Evolutionary conservation across 2,797 vertebrate genomes (phyloP).

Genomic region (Phoebastria nigripes): DNA sequence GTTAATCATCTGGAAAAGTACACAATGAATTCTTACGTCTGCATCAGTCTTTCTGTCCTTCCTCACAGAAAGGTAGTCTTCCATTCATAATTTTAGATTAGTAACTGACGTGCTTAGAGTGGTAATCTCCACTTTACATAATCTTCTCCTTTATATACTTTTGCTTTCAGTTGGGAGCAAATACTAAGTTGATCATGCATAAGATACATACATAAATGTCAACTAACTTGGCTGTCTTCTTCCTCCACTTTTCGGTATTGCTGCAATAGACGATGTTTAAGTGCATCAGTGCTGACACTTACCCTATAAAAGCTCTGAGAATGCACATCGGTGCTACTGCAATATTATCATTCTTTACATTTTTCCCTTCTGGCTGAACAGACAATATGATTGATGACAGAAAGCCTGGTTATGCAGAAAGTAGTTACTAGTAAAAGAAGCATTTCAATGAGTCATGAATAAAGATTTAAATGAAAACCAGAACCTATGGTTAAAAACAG

Average conservation of each 20-base stretch:
- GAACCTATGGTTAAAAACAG: not conserved
- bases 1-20: not conserved
- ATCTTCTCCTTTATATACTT: not conserved
- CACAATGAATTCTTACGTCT: not conserved
- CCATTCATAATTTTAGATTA: not conserved
- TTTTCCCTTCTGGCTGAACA: not conserved
- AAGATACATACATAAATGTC: not conserved
- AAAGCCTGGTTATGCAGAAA: not conserved
- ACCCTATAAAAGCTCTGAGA: not conserved
- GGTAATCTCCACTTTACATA: not conserved
- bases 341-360: not conserved
- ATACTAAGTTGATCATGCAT: not conserved
- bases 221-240: not conserved
- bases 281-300: not conserved
- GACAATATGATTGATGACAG: not conserved
- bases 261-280: not conserved
- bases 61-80: not conserved
- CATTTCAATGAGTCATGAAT: not conserved
- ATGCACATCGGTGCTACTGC: not conserved
- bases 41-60: not conserved
- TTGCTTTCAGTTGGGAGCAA: not conserved
- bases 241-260: not conserved
- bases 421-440: not conserved
- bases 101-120: not conserved
- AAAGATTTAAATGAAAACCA: not conserved